Evolutionary conservation across 2,113 vertebrate genomes (phyloP).

Genomic region (Xenopus laevis): DNA sequence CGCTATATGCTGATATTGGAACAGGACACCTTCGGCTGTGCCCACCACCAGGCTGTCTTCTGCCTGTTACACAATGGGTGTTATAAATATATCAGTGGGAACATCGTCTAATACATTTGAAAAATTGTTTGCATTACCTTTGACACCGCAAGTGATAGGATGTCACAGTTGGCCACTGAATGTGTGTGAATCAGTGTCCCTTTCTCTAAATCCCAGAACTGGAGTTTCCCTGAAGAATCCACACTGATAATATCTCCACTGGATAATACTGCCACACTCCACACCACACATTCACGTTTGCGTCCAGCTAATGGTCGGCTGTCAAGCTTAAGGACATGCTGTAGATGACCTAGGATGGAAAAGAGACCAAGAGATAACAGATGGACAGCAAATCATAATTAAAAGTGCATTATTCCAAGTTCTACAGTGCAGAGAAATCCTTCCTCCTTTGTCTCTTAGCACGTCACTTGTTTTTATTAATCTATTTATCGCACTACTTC

Average conservation of each 20-base stretch:
- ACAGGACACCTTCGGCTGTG: constrained; percentile 79
- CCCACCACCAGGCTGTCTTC: constrained; percentile 87
- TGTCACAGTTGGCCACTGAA: constrained; percentile 73
- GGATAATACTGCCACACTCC: constrained; percentile 80
- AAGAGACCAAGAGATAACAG: too few relatives aligned
- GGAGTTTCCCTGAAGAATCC: constrained; percentile 86
- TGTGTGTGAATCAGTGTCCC: constrained; percentile 79
- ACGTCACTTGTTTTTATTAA: too few relatives aligned
- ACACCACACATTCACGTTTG: constrained; percentile 75
- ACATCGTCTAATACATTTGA: too few relatives aligned
- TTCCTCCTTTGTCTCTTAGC: too few relatives aligned
- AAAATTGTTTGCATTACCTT: constrained; percentile 59
- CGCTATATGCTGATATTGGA: constrained; percentile 84
- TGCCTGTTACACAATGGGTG: constrained; percentile 60
- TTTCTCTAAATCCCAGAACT: constrained; percentile 82
- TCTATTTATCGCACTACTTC: too few relatives aligned
- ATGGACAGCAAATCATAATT: background rate
- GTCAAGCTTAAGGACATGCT: constrained; percentile 78
- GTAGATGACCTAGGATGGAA: constrained; percentile 63
- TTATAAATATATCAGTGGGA: background rate
- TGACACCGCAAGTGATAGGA: constrained; percentile 71
- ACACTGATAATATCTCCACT: constrained; percentile 75
- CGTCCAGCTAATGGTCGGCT: constrained; percentile 53
- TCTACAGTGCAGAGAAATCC: too few relatives aligned
- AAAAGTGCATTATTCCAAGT: background rate